Evolutionary conservation across 2,888 invertebrate species (phyloP), one percentile per base, ranked within the genome.

Genomic region (Petrolisthes cinctipes): DNA sequence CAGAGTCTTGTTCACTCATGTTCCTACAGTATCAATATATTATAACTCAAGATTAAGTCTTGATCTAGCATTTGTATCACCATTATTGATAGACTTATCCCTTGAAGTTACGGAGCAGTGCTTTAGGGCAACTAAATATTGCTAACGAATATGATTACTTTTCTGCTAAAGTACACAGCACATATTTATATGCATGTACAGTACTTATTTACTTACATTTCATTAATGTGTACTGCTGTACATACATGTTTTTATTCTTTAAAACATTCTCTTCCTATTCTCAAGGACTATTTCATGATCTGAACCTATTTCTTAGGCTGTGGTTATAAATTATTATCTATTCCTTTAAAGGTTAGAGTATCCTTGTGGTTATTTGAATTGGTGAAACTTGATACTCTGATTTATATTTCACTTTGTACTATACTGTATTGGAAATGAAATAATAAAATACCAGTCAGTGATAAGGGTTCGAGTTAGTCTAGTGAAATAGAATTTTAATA

Each of bases 241-340:
- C 17, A n/a, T 68, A 53, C 71, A 51, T 71, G 23, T 82, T 17
- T 68, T 11, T 68, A 5, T 3, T 54, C 1, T 20, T 20, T 71
- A n/a, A 20, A 17, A 61, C 5, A 6, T 14, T 78, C n/a, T 17
- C 5, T 79, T 20, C 37, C 56, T 23, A n/a, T 7, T 85, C 23
- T 85, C 80, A 84, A 84, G 84, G 53, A 84, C n/a, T 76, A 78
- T 71, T 85, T 80, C 80, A 73, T 9, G 71, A 85, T 80, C 53
- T 80, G 68, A 71, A 79, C 85, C 80, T 85, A 3, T 57, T 71
- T 61, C 73, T 23, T 84, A 83, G 83, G 83, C 83, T 75, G 83
- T 83, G 83, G 75, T 83, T 61, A 75, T 83, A 83, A 83, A 76
- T 14, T 53, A 54, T 83, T 9, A 75, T 23, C 37, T 37, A 37